Evolutionary conservation across 2,888 invertebrate genomes (phyloP).

Genomic region (Pardosa pseudoannulata): DNA sequence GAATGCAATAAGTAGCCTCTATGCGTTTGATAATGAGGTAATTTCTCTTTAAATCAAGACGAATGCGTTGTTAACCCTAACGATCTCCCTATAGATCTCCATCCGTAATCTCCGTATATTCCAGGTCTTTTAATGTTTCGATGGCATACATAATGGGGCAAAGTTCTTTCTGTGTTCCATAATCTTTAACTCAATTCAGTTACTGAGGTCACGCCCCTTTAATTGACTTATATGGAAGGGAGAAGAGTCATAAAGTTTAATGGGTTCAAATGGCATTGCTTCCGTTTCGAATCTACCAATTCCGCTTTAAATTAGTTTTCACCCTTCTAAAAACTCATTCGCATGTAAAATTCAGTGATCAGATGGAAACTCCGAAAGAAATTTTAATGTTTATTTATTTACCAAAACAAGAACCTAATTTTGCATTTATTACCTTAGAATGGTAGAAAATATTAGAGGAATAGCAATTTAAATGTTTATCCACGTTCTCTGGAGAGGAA

Average conservation of each 20-base stretch:
- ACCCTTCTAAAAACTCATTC: conserved; percentile 38
- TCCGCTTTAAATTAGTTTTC: conserved; percentile 30
- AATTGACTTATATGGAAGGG: conserved; percentile 40
- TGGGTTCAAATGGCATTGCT: conserved; percentile 18
- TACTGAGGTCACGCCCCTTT: conserved; percentile 55
- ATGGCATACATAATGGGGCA: not conserved
- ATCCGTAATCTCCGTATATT: too few species aligned
- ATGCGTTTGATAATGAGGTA: too few species aligned
- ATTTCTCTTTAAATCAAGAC: too few species aligned
- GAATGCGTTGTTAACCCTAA: too few species aligned
- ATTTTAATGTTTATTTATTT: conserved; percentile 52
- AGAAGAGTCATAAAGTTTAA: conserved; percentile 41
- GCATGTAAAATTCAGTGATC: conserved; percentile 59
- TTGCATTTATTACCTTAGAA: conserved; percentile 18
- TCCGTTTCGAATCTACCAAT: not conserved
- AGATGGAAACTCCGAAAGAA: not conserved
- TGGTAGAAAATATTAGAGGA: not conserved
- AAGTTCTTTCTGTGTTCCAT: conserved; percentile 38
- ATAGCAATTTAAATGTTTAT: not conserved
- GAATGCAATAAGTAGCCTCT: too few species aligned
- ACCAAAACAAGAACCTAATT: conserved; percentile 40
- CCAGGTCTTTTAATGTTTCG: not conserved
- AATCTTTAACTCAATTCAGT: conserved; percentile 48
- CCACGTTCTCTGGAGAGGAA: not conserved
- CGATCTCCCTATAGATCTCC: too few species aligned